These are phyloP conservation scores for Phania funesta DNA, from an alignment of 2,888 invertebrate species.

Conservation along the genomic window DNA sequence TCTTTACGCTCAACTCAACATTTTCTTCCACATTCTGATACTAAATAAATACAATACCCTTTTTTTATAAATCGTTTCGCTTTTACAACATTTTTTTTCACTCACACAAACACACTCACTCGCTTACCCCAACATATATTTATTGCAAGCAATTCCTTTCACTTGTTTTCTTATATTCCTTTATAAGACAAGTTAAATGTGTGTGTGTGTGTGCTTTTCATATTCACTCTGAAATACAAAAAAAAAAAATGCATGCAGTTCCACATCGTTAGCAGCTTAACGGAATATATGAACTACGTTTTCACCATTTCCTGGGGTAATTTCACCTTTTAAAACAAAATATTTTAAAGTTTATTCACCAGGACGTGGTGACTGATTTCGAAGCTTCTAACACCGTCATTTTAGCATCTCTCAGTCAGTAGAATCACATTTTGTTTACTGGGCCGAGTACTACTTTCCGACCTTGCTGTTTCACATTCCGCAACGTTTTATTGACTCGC, in stretches of 20 bases:
- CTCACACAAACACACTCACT: not conserved
- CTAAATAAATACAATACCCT: not conserved
- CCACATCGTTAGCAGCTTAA: not conserved
- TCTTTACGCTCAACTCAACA: conserved; percentile 1
- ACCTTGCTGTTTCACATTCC: too few species aligned
- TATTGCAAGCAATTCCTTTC: not conserved
- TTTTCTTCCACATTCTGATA: not conserved
- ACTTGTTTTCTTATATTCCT: not conserved
- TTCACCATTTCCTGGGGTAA: not conserved
- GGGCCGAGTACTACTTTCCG: too few species aligned
- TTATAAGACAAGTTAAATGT: not conserved
- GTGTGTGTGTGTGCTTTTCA: not conserved
- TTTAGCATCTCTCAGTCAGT: too few species aligned
- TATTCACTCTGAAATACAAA: not conserved
- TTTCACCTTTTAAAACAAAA: not conserved
- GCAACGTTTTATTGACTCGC: too few species aligned
- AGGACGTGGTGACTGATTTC: too few species aligned
- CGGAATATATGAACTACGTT: not conserved
- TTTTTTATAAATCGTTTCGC: not conserved
- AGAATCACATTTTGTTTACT: too few species aligned
- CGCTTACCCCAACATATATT: not conserved
- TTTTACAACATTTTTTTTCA: not conserved
- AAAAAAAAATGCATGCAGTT: not conserved
- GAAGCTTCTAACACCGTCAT: too few species aligned
- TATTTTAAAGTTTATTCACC: too few species aligned